phyloP scores from a whole-genome alignment of 2,113 vertebrate genomes.

The Oreochromis niloticus region DNA sequence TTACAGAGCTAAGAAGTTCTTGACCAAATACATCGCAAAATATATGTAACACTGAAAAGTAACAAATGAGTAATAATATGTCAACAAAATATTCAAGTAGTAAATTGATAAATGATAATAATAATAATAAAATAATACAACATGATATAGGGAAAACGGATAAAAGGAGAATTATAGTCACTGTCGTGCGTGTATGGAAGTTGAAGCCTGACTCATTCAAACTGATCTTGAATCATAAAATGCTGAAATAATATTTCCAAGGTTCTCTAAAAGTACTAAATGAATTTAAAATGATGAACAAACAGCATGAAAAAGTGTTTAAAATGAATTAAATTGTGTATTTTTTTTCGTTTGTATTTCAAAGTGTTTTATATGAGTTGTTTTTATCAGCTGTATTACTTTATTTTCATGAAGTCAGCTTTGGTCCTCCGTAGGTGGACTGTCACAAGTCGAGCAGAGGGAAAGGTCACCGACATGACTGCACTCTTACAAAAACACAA shows the following conservation, averaged over 20 bases:
- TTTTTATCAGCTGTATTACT: neutral
- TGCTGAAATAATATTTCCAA: accelerated
- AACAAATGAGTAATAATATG: neutral
- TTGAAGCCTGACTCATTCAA: neutral
- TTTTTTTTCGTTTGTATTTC: accelerated
- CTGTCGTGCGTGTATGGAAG: accelerated
- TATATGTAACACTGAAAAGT: neutral
- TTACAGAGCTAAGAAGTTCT: neutral
- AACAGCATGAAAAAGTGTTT: accelerated
- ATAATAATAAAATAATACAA: neutral
- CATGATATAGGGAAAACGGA: accelerated
- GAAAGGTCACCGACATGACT: neutral
- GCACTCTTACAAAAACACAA: neutral
- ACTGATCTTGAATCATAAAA: accelerated
- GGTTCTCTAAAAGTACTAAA: neutral
- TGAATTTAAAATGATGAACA: neutral
- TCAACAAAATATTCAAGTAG: neutral
- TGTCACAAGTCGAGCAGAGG: neutral
- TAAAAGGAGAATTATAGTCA: neutral
- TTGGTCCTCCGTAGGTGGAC: neutral
- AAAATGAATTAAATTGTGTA: neutral
- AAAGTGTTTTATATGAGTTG: neutral
- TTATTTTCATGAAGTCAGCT: neutral
- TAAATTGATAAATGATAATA: accelerated
- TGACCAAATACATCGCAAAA: neutral